These are phyloP conservation scores for Bombus fervidus DNA, from an alignment of 1,140 invertebrate species.

Conservation along the genomic window DNA sequence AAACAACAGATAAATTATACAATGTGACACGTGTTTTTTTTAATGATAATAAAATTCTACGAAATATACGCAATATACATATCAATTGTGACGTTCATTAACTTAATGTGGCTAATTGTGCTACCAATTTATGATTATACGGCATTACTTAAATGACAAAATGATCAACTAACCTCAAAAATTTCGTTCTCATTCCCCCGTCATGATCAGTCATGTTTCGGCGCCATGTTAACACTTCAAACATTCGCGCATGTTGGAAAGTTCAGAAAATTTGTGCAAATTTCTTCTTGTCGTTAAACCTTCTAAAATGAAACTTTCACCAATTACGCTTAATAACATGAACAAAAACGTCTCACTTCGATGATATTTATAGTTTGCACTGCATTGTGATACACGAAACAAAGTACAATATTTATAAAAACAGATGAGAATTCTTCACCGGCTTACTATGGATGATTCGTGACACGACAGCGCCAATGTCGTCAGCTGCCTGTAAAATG, in stretches of 20 bases:
- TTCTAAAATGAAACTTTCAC: slow-evolving; percentile 7
- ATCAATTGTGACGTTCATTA: neutral
- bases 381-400: slow-evolving; percentile 29
- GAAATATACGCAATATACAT: neutral
- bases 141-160: slow-evolving; percentile 50
- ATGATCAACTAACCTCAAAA: slow-evolving; percentile 72
- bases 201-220: slow-evolving; percentile 70
- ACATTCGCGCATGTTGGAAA: slow-evolving; percentile 72
- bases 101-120: neutral
- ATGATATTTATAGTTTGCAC: slow-evolving; percentile 21
- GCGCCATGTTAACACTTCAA: slow-evolving; percentile 74
- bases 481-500: slow-evolving; percentile 22
- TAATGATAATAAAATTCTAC: neutral
- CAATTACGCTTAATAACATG: neutral
- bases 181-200: slow-evolving; percentile 51
- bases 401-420: slow-evolving; percentile 69
- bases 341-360: slow-evolving; percentile 17
- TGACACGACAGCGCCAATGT: slow-evolving; percentile 52
- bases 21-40: slow-evolving; percentile 48
- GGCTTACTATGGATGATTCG: slow-evolving; percentile 55
- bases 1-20: slow-evolving; percentile 57
- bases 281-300: slow-evolving; percentile 36
- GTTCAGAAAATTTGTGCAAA: slow-evolving; percentile 50
- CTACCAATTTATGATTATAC: slow-evolving; percentile 10
- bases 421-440: slow-evolving; percentile 65